Conservation (phyloP, 2,113 vertebrate species). For the Jacana jacana region DNA sequence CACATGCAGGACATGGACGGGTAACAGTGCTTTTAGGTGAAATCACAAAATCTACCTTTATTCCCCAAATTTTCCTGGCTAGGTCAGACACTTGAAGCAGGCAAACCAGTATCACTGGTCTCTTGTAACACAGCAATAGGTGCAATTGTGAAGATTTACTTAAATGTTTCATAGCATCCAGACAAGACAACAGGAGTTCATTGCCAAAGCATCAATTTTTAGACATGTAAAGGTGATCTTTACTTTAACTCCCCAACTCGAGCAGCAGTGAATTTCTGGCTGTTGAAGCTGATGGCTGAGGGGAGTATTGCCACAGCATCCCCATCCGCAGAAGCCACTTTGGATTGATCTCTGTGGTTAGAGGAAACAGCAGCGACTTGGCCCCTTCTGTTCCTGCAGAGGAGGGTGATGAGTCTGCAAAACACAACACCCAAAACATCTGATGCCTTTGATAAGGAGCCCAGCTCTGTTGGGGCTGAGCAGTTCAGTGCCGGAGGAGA, state of each 20-base stretch:
- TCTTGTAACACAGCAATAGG: background rate
- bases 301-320: background rate
- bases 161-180: background rate
- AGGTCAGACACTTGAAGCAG: background rate
- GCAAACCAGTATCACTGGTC: background rate
- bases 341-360: background rate
- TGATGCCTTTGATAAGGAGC: background rate
- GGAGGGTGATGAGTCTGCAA: background rate
- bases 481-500: background rate
- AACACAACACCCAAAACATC: background rate
- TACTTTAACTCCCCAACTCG: background rate
- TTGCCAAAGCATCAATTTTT: background rate
- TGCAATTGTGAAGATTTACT: background rate
- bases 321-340: background rate
- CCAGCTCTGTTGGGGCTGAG: background rate
- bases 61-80: background rate
- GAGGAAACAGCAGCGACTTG: background rate
- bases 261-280: background rate
- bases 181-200: background rate
- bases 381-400: background rate
- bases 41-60: background rate
- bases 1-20: background rate
- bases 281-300: background rate
- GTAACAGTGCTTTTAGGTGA: background rate
- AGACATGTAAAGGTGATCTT: background rate